Evolutionary conservation across 1,140 invertebrate genomes (phyloP).

Genomic region (Drosophila sucinea): DNA sequence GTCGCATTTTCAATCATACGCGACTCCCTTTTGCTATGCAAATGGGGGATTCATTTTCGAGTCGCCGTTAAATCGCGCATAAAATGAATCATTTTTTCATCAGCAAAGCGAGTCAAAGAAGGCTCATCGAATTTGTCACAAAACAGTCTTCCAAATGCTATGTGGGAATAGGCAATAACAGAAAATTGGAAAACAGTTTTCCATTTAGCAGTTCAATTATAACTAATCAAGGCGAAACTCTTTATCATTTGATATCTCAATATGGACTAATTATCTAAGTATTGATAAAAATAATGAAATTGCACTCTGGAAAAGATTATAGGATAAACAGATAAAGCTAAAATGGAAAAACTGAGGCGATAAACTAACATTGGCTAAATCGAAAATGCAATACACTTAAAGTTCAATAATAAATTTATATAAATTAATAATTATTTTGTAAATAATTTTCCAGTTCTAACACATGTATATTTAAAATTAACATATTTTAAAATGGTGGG

Average conservation of each 20-base stretch:
- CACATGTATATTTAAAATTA: too few species aligned
- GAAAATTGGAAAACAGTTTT: background rate
- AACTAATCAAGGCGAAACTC: background rate
- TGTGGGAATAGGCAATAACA: background rate
- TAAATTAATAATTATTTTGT: too few species aligned
- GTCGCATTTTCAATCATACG: too few species aligned
- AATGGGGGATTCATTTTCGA: too few species aligned
- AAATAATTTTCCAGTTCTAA: too few species aligned
- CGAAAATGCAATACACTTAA: background rate
- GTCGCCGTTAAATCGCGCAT: too few species aligned
- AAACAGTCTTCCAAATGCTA: too few species aligned
- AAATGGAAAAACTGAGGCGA: background rate
- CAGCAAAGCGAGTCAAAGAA: too few species aligned
- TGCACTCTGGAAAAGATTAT: background rate
- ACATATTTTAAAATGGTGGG: too few species aligned
- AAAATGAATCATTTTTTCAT: too few species aligned
- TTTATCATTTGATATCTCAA: background rate
- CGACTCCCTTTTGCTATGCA: too few species aligned
- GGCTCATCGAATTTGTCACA: too few species aligned
- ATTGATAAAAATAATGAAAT: background rate
- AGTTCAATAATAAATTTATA: background rate
- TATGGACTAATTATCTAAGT: background rate
- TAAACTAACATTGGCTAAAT: background rate
- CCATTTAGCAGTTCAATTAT: background rate
- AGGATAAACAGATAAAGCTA: background rate